Evolutionary conservation across 2,888 invertebrate species (phyloP), one percentile per base, ranked within the genome.

Genomic region (Brachynemurus nebulosus): DNA sequence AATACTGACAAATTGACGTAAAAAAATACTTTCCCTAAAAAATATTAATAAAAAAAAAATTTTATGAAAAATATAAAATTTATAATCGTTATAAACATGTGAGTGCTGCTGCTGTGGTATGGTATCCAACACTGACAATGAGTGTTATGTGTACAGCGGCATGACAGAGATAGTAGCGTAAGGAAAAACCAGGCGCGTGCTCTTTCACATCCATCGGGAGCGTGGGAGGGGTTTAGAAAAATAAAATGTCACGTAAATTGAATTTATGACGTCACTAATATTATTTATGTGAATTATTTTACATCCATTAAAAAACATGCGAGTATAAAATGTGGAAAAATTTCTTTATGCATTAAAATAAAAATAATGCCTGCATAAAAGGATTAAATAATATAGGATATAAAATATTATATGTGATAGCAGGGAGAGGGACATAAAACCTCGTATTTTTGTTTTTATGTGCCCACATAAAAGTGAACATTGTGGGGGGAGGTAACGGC

Each of bases 351-450:
- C 42, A 42, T 40, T 40, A 40, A 40, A 50, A 51, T 30, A 48
- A 53, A 52, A 52, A 53, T 41, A 30, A 41, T 41, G 30, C 41
- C 21, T 27, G 36, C 33, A 30, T 34, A 38, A 50, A 52, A 53
- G 51, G 52, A 55, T 55, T 54, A 54, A 52, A 53, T 54, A 54
- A 53, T 52, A 53, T 52, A 51, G 52, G 49, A 48, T 49, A 50
- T 54, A 53, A 48, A 54, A 55, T 52, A 55, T 52, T 51, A 51
- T 52, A 52, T 53, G 51, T 51, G 20, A 27, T 27, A 18, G 25
- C 49, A n/a, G n/a, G n/a, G n/a, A n/a, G n/a, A n/a, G n/a, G n/a
- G n/a, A n/a, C n/a, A n/a, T n/a, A n/a, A n/a, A n/a, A n/a, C n/a
- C n/a, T n/a, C n/a, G n/a, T n/a, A n/a, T n/a, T n/a, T n/a, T n/a